Evolutionary conservation across 30 jellyfish, hydroid and myxozoan genomes (phyloP), one percentile per base, ranked within the genome.

Genomic region (Nemopilema nomurai): DNA sequence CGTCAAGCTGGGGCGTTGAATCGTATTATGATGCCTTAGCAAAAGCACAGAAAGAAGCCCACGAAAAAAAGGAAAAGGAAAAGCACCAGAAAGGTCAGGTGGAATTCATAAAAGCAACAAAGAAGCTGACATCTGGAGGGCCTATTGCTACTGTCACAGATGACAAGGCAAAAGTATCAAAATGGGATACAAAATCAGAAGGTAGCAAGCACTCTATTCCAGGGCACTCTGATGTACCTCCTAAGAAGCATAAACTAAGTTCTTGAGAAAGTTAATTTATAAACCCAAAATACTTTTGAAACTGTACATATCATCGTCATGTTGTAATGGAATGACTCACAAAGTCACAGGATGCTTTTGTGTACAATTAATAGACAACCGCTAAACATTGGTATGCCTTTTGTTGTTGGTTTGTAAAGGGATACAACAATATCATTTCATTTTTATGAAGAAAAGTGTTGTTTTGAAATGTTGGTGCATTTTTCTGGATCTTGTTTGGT

Each of bases 11-110:
- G 98, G 96, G 96, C 0, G 86, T 89, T 18, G 94, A 87, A 52
- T 92, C 98, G 20, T 88, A 78, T 71, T 92, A 92, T 74, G 98
- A 92, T 78, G 96, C 89, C 22, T 79, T 92, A 25, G 97, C 98
- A 20, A 92, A 92, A 65, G 92, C 93, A 18, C 98, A 92, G 33
- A 92, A 92, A 83, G 98, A 92, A 62, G 88, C 93, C 49, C 97
- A 92, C 66, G 97, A 87, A 28, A 92, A 92, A 62, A 92, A 92
- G 64, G 98, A 92, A 51, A 92, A 88, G 32, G 98, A 92, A 27
- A 92, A 87, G 24, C 91, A 89, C 24, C 88, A 87, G 41, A 66
- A 92, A 72, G 93, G 97, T 19, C 96, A 87, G 67, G 98, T 92
- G 51, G 98, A 92, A 52, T 92, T 92, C 68, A 91, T 92, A 16